Evolutionary conservation across 1,140 invertebrate genomes (phyloP).

Genomic region (Cydia strobilella): DNA sequence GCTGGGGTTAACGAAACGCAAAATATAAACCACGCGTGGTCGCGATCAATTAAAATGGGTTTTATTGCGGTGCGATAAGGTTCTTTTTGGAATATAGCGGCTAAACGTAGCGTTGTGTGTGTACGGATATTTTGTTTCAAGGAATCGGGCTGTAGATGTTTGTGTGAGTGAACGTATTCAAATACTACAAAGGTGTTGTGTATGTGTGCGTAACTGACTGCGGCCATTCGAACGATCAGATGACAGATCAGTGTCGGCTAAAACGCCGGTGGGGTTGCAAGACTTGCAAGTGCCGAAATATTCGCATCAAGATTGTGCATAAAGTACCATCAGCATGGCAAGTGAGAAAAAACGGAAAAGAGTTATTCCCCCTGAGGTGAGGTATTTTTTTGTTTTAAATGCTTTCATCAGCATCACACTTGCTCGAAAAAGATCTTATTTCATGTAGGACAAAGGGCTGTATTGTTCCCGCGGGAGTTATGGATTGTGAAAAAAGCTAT

Average conservation of each 20-base stretch:
- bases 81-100: background rate
- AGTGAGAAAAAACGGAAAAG: conserved; percentile 18
- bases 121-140: background rate
- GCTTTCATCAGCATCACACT: too few relatives aligned
- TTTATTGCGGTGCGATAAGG: background rate
- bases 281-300: background rate
- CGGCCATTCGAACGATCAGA: too few relatives aligned
- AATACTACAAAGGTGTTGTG: background rate
- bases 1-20: background rate
- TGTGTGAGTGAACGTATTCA: background rate
- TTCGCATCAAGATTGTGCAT: background rate
- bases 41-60: background rate
- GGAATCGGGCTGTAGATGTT: background rate
- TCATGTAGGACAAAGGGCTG: too few relatives aligned
- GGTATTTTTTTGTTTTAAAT: background rate
- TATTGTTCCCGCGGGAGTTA: too few relatives aligned
- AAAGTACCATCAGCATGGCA: conserved; percentile 32
- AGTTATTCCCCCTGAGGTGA: conserved; percentile 33
- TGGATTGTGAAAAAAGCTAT: too few relatives aligned
- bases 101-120: background rate
- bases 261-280: background rate
- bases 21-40: background rate
- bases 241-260: background rate
- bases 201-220: background rate
- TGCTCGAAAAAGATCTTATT: too few relatives aligned